Evolutionary conservation across 2,888 invertebrate species (phyloP).

Genomic region (Dasypolia templi): DNA sequence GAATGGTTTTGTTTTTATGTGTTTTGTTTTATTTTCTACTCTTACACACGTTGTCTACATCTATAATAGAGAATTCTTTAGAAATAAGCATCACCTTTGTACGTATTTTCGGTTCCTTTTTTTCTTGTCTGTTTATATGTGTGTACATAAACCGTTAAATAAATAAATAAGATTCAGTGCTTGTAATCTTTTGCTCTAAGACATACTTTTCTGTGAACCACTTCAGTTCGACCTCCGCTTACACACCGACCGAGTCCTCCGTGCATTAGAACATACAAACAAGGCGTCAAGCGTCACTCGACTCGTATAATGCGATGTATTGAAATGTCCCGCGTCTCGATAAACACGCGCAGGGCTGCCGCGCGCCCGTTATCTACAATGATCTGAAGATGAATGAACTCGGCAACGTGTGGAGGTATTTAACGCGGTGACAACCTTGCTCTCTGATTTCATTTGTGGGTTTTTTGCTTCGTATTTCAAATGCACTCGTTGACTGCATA

Average conservation of each 20-base stretch:
- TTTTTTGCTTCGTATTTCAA: conserved; percentile 39
- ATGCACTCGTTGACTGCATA: conserved; percentile 30
- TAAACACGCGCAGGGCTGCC: conserved; percentile 55
- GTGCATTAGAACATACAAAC: conserved; percentile 54
- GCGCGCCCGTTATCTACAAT: neutral
- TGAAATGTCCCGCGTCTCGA: conserved; percentile 56
- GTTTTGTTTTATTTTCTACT: too few species aligned
- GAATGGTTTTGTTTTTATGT: too few species aligned
- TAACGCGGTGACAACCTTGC: conserved; percentile 45
- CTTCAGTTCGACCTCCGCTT: conserved; percentile 9
- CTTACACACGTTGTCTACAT: too few species aligned
- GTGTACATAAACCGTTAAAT: too few species aligned
- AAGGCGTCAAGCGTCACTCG: conserved; percentile 46
- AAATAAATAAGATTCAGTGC: neutral
- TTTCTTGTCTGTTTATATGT: too few species aligned
- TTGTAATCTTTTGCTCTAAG: too few species aligned
- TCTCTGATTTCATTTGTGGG: conserved; percentile 36
- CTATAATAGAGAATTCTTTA: too few species aligned
- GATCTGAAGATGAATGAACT: too few species aligned
- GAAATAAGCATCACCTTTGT: too few species aligned
- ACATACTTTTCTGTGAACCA: neutral
- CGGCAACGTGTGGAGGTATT: conserved; percentile 14
- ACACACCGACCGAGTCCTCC: conserved; percentile 2
- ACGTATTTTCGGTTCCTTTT: too few species aligned
- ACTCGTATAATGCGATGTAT: conserved; percentile 58